phyloP scores from a whole-genome alignment of 2,113 vertebrate genomes.

The Ardeotis arabs region DNA sequence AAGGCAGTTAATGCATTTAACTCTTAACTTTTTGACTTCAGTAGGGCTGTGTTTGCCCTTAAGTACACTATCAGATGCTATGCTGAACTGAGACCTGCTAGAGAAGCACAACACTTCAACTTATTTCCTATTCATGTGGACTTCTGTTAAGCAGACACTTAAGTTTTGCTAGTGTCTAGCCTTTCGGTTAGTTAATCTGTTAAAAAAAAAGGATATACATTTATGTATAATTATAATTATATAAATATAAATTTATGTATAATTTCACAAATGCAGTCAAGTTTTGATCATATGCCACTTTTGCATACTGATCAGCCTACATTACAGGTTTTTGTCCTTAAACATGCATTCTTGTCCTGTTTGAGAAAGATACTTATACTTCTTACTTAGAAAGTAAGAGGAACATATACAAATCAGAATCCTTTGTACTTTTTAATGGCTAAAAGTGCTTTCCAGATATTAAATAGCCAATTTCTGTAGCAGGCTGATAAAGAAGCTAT shows the following conservation, averaged over 20 bases:
- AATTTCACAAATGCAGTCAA: neutral
- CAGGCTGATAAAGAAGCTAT: neutral
- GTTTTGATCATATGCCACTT: neutral
- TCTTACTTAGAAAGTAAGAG: neutral
- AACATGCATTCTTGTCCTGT: neutral
- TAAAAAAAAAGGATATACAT: neutral
- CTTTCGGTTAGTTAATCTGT: neutral
- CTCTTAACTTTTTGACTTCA: neutral
- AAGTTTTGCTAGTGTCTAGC: neutral
- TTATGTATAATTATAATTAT: neutral
- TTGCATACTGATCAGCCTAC: neutral
- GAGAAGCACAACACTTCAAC: neutral
- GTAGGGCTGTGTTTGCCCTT: neutral
- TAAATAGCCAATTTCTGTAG: neutral
- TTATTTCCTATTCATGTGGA: neutral
- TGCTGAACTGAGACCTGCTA: neutral
- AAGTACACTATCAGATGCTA: neutral
- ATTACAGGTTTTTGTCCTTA: neutral
- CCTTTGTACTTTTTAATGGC: neutral
- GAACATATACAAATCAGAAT: neutral
- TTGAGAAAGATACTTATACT: neutral
- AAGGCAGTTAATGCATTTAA: neutral
- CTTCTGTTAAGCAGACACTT: neutral
- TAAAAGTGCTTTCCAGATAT: neutral
- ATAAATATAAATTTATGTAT: neutral